Evolutionary conservation across 2,113 vertebrate species (phyloP).

Genomic region (Sterna hirundo): DNA sequence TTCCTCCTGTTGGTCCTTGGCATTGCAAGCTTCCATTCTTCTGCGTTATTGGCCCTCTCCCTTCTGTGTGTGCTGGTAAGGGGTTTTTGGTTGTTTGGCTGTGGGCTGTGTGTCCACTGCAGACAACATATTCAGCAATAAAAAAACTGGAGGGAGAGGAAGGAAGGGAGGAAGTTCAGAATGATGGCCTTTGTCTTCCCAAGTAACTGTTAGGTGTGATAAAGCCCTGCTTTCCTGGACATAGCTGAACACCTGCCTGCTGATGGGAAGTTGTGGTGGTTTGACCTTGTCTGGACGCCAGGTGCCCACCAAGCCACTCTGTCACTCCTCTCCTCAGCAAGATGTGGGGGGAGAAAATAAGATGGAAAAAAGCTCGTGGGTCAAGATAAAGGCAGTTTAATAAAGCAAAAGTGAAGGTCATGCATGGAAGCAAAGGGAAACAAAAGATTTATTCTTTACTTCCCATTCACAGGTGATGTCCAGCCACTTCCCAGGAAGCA

Average conservation of each 20-base stretch:
- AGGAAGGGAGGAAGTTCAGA: background rate
- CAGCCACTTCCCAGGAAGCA: background rate
- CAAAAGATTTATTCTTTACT: background rate
- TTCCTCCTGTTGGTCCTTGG: too few species aligned
- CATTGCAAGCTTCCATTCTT: too few species aligned
- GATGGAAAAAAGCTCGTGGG: background rate
- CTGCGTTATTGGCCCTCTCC: too few species aligned
- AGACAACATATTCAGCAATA: too few species aligned
- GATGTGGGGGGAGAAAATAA: background rate
- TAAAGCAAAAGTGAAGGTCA: background rate
- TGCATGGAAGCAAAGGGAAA: background rate
- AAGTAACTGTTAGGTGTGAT: rapidly evolving
- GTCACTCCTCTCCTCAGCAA: background rate
- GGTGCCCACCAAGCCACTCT: background rate
- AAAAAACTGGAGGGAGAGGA: too few species aligned
- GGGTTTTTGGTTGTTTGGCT: too few species aligned
- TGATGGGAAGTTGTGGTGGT: background rate
- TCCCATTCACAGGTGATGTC: background rate
- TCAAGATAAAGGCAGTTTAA: background rate
- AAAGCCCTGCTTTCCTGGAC: background rate
- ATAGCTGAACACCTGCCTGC: background rate
- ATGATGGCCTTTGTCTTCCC: background rate
- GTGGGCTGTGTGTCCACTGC: too few species aligned
- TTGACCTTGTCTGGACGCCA: background rate
- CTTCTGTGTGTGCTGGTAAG: too few species aligned